Evolutionary conservation across 2,797 vertebrate species (phyloP).

Genomic region (Microchirus variegatus): DNA sequence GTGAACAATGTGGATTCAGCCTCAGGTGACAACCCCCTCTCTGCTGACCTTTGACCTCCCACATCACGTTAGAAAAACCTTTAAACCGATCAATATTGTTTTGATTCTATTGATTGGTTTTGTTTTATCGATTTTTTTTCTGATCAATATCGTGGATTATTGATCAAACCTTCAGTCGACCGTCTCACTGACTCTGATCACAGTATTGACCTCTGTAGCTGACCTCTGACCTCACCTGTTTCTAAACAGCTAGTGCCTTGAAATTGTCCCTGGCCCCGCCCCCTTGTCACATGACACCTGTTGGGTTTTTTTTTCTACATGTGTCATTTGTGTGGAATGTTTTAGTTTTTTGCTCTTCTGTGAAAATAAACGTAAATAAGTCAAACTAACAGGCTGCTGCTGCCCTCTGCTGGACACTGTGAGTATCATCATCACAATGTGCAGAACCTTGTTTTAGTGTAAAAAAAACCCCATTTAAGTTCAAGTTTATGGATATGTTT

Average conservation of each 20-base stretch:
- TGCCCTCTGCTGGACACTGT: no score
- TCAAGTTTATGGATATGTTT: no score
- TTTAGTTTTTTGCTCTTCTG: slow-evolving; percentile 38
- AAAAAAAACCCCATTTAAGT: no score
- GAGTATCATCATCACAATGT: no score
- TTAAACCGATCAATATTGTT: neutral
- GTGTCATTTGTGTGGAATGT: slow-evolving; percentile 60
- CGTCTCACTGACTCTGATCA: neutral
- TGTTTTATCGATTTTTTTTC: neutral
- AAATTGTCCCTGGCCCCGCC: slow-evolving; percentile 32
- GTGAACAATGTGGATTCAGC: neutral
- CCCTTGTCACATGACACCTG: slow-evolving; percentile 39
- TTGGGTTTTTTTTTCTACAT: slow-evolving; percentile 53
- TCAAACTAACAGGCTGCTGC: no score
- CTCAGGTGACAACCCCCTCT: neutral
- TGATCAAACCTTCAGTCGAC: no score
- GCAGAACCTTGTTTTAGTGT: no score
- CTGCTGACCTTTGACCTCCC: slow-evolving; percentile 14
- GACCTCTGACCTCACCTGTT: slow-evolving; percentile 38
- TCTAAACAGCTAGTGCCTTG: slow-evolving; percentile 77
- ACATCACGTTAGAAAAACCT: neutral
- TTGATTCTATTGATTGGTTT: neutral
- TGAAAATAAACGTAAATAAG: slow-evolving; percentile 53
- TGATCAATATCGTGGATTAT: no score
- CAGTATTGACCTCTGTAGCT: slow-evolving; percentile 20